Evolutionary conservation across 2,888 invertebrate species (phyloP).

Genomic region (Empis livida): DNA sequence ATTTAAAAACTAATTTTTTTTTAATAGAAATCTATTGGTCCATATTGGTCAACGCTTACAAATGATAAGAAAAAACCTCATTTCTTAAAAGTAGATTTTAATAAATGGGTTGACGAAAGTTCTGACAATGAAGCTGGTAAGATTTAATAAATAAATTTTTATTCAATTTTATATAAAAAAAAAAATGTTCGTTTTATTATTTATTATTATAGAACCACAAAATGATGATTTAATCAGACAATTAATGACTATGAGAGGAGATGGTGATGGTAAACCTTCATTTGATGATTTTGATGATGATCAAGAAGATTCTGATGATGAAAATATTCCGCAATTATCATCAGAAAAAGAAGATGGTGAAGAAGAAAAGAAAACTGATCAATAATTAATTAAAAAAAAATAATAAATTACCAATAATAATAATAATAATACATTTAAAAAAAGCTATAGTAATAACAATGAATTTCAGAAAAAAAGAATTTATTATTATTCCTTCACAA

Average conservation of each 20-base stretch:
- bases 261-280: constrained; percentile 10
- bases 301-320: constrained; percentile 62
- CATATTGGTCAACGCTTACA: constrained; percentile 81
- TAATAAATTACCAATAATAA: too few species aligned
- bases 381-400: neutral
- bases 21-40: constrained; percentile 45
- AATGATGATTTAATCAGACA: neutral
- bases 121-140: constrained; percentile 73
- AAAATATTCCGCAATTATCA: constrained; percentile 31
- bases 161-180: too few species aligned
- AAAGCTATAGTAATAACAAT: too few species aligned
- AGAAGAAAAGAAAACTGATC: constrained; percentile 23
- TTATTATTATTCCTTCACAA: too few species aligned
- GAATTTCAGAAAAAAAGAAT: too few species aligned
- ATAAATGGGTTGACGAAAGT: constrained; percentile 96
- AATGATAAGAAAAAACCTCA: constrained; percentile 82
- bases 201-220: neutral
- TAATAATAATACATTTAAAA: too few species aligned
- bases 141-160: constrained; percentile 7
- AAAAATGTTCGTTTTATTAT: too few species aligned
- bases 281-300: constrained; percentile 61
- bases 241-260: constrained; percentile 8
- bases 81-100: constrained; percentile 95
- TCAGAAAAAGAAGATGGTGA: constrained; percentile 28
- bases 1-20: constrained; percentile 2